These are phyloP conservation scores for Taxidea taxus DNA, from an alignment of 2,113 vertebrate species.

Conservation along the genomic window DNA sequence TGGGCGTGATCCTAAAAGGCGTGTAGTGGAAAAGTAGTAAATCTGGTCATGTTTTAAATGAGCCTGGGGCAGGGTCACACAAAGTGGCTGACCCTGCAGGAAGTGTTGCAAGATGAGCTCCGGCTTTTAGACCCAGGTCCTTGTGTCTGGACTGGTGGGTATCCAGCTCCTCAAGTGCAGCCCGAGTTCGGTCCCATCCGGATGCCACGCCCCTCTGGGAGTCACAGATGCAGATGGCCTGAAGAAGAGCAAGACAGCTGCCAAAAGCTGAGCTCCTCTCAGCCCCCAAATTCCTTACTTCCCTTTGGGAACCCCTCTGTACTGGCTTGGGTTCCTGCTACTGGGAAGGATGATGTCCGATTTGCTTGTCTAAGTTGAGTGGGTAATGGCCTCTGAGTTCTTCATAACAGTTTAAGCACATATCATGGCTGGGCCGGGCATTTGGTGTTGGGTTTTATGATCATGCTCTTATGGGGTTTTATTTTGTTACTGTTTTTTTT, in stretches of 20 bases:
- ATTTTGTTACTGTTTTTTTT: background rate
- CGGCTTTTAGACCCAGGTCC: background rate
- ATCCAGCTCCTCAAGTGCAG: background rate
- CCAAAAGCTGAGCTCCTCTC: background rate
- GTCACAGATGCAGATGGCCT: too few relatives aligned
- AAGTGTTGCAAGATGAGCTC: fast-evolving
- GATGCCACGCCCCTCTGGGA: fast-evolving
- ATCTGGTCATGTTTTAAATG: background rate
- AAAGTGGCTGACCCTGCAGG: background rate
- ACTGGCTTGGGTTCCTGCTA: background rate
- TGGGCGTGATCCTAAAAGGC: background rate
- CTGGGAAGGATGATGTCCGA: background rate
- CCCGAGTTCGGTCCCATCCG: background rate
- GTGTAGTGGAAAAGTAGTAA: fast-evolving
- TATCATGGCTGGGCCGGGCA: fast-evolving
- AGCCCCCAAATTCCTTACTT: background rate
- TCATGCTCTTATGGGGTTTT: background rate
- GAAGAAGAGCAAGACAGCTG: background rate
- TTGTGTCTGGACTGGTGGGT: background rate
- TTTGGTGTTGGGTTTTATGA: background rate
- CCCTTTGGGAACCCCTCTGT: too few relatives aligned
- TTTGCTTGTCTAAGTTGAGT: background rate
- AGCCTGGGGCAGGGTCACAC: background rate
- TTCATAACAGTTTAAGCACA: fast-evolving
- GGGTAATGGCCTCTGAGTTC: background rate